phyloP scores from a whole-genome alignment of 2,113 vertebrate genomes.

The Triplophysa siluroides region DNA sequence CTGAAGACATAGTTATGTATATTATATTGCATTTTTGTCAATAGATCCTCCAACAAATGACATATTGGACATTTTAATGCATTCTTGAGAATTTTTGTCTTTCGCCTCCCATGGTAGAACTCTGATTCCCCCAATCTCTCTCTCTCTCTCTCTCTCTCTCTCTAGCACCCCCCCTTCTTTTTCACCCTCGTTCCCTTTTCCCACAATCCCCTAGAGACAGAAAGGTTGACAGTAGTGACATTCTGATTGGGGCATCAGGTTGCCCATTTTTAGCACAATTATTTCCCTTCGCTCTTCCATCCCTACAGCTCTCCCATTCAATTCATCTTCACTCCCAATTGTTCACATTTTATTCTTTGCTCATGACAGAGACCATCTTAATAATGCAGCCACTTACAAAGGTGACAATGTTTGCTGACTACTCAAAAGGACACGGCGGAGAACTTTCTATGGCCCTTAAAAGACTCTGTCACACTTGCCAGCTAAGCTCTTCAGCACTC shows the following conservation, averaged over 20 bases:
- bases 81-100: background rate
- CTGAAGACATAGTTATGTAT: too few relatives aligned
- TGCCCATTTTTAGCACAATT: slow-evolving; percentile 65
- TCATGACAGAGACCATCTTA: slow-evolving; percentile 64
- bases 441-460: slow-evolving; percentile 46
- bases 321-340: slow-evolving; percentile 54
- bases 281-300: slow-evolving; percentile 51
- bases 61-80: too few relatives aligned
- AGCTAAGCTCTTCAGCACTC: slow-evolving; percentile 40
- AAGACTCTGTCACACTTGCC: slow-evolving; percentile 46
- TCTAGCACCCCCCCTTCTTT: slow-evolving; percentile 3
- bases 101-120: background rate
- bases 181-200: slow-evolving; percentile 49
- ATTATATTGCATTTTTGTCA: too few relatives aligned
- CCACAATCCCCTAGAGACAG: slow-evolving; percentile 18
- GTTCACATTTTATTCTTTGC: slow-evolving; percentile 57
- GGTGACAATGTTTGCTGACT: slow-evolving; percentile 57
- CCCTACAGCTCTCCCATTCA: slow-evolving; percentile 51
- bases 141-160: background rate
- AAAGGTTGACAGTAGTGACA: slow-evolving; percentile 56
- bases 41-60: too few relatives aligned
- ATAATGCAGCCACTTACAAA: slow-evolving; percentile 63
- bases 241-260: slow-evolving; percentile 47
- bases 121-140: background rate
- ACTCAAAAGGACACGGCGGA: slow-evolving; percentile 50